A percentile compares a stretch with the other conserved stretches of the same genome.
These are phyloP conservation scores for Molothrus aeneus DNA, from an alignment of 2,797 vertebrate genomes.

Conservation along the genomic window DNA sequence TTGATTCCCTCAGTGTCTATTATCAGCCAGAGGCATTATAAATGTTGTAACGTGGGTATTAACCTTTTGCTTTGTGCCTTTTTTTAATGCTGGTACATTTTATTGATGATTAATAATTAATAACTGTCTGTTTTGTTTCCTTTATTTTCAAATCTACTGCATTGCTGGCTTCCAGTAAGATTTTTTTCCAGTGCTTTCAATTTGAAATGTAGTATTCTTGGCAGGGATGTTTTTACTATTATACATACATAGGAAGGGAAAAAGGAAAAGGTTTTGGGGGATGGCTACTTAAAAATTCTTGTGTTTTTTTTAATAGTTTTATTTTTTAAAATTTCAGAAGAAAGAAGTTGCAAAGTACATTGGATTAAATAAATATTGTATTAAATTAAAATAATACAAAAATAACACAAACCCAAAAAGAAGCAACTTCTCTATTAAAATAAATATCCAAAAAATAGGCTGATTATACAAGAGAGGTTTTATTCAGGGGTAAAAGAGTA, in stretches of 20 bases:
- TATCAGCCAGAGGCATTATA: background rate
- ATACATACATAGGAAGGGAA: background rate
- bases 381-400: background rate
- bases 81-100: background rate
- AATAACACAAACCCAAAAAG: background rate
- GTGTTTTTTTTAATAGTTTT: background rate
- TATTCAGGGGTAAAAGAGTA: background rate
- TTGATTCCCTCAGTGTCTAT: background rate
- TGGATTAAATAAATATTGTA: background rate
- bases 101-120: background rate
- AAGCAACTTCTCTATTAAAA: background rate
- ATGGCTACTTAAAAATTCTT: background rate
- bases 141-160: background rate
- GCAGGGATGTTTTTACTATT: background rate
- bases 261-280: background rate
- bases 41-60: background rate
- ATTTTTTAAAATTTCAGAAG: background rate
- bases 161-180: background rate
- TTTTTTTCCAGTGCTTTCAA: background rate
- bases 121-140: background rate
- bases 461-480: background rate
- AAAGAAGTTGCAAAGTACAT: background rate
- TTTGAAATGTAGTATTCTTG: background rate
- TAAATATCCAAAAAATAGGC: background rate
- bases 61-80: background rate